A percentile compares a stretch with the other conserved stretches of the same genome.
These are phyloP conservation scores for Mungos mungo DNA, from an alignment of 2,113 vertebrate species.

Conservation along the genomic window DNA sequence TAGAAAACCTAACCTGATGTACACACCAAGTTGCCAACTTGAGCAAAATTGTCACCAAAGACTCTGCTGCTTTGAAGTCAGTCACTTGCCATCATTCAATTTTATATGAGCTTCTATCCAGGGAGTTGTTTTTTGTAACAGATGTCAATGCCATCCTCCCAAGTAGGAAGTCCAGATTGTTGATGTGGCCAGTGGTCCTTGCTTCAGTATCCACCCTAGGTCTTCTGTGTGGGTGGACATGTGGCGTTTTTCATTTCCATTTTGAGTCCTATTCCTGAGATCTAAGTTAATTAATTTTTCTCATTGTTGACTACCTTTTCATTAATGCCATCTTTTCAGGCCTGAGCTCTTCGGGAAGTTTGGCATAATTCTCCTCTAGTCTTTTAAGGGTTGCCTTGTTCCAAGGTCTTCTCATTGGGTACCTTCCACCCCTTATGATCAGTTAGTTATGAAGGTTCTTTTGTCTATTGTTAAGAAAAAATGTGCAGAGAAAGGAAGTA, in stretches of 20 bases:
- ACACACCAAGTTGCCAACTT: fast-evolving
- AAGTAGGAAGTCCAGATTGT: fast-evolving
- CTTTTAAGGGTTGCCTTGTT: neutral
- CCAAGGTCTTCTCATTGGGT: neutral
- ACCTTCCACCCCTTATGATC: neutral
- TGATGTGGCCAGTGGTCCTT: neutral
- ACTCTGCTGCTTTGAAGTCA: neutral
- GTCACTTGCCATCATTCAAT: neutral
- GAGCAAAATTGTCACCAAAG: neutral
- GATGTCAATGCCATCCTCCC: neutral
- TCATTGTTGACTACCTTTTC: neutral
- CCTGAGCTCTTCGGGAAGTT: neutral
- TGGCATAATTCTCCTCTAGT: neutral
- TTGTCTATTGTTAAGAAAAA: neutral
- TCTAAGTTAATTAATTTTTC: neutral
- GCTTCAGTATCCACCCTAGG: neutral
- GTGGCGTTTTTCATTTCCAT: neutral
- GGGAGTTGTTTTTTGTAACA: neutral
- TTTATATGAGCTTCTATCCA: neutral
- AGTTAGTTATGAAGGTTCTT: neutral
- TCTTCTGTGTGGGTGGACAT: neutral
- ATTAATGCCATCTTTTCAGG: neutral
- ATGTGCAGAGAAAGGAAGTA: neutral
- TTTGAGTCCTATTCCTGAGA: fast-evolving
- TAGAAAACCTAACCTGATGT: neutral